Evolutionary conservation across 2,113 vertebrate species (phyloP), one percentile per base, ranked within the genome.

Genomic region (Excalfactoria chinensis): DNA sequence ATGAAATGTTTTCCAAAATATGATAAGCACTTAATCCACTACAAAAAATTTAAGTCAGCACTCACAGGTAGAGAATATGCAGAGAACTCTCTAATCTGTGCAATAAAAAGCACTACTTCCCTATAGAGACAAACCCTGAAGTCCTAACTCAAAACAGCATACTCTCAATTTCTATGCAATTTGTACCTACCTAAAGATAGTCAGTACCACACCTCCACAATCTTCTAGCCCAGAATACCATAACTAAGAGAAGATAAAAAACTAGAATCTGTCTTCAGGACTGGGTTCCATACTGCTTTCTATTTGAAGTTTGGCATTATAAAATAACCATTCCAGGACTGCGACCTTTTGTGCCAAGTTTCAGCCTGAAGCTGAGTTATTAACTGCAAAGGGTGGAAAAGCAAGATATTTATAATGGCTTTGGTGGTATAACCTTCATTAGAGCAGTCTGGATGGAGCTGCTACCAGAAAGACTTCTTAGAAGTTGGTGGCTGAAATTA

Each of bases 301-400:
- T 86, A 4, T 70, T 82, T 93, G 66, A 89, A 87, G 74, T 85
- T 59, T 60, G 56, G 78, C 64, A 90, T 95, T 85, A 81, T 81
- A 83, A 79, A 94, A 90, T 30, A 90, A 90, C 74, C 44, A 58
- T 44, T 86, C 67, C 41, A 64, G 59, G 85, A 60, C 40, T 84
- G 14, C 0, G 79, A 90, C 74, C 73, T 92, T 93, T 86, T 69
- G 15, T 63, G 64, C 74, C 79, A 95, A 58, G 79, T 83, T 95
- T 89, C 43, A 92, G 78, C 58, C 84, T 56, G 59, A 80, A 93
- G 89, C 76, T 94, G 81, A 90, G 55, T 83, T 95, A 96, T 94
- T 96, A 88, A 95, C 72, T 70, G 25, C 77, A 89, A 89, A 37
- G 40, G 25, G 55, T 92, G 67, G 90, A 72, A 92, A 56, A 69